These are phyloP conservation scores for Goniozus legneri DNA, from an alignment of 1,140 invertebrate genomes.

Conservation along the genomic window DNA sequence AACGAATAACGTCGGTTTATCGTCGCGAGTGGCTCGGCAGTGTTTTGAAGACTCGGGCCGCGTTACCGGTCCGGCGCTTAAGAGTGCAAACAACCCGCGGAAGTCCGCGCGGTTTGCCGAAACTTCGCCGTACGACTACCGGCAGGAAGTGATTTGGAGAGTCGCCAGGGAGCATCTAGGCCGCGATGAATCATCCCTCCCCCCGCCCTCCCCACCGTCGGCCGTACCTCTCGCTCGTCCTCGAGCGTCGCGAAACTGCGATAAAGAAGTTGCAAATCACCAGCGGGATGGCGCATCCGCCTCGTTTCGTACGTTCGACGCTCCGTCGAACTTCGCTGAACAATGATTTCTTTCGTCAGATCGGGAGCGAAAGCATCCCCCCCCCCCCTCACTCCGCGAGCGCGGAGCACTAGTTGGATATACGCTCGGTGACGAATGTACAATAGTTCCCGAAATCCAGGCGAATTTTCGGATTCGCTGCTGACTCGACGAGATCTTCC, in stretches of 20 bases:
- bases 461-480: no score
- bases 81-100: slow-evolving; percentile 7
- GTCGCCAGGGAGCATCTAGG: slow-evolving; percentile 41
- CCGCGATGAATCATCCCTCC: slow-evolving; percentile 37
- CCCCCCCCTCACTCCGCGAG: no score
- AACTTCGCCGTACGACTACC: slow-evolving; percentile 22
- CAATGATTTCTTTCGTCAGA: slow-evolving; percentile 18
- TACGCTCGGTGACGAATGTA: no score
- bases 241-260: slow-evolving; percentile 29
- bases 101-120: slow-evolving; percentile 11
- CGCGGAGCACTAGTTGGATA: no score
- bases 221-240: background rate
- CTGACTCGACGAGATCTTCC: no score
- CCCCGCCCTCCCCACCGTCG: slow-evolving; percentile 12
- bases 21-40: slow-evolving; percentile 35
- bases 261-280: slow-evolving; percentile 41
- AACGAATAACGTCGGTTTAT: slow-evolving; percentile 41
- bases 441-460: no score
- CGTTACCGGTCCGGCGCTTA: background rate
- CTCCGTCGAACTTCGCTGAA: slow-evolving; percentile 11
- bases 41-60: no score
- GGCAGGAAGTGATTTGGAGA: slow-evolving; percentile 44
- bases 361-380: slow-evolving; percentile 5
- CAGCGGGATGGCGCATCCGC: slow-evolving; percentile 16
- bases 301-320: slow-evolving; percentile 13